phyloP scores from a whole-genome alignment of 2,797 vertebrate genomes.

The Anguilla megastoma region DNA sequence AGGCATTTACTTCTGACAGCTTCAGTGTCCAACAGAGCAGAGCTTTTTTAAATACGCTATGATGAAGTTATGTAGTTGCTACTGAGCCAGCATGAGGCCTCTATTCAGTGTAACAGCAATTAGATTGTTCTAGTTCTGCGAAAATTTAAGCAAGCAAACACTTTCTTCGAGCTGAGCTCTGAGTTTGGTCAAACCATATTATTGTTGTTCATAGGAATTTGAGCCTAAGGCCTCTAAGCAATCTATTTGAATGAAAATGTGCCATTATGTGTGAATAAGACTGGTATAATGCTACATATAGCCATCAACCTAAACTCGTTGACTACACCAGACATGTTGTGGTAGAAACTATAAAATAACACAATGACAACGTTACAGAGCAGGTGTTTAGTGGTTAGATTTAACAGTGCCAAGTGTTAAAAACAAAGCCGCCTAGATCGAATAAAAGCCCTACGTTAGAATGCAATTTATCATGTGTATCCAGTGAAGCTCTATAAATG shows the following conservation, averaged over 20 bases:
- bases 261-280: background rate
- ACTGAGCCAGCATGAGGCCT: background rate
- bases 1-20: background rate
- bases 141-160: background rate
- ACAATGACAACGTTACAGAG: background rate
- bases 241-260: background rate
- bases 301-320: background rate
- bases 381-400: background rate
- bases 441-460: background rate
- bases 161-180: background rate
- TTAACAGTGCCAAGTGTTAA: background rate
- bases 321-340: background rate
- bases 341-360: background rate
- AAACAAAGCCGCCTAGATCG: background rate
- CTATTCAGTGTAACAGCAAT: background rate
- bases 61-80: no score
- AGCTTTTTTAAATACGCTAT: no score
- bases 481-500: background rate
- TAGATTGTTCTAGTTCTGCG: background rate
- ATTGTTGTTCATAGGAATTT: background rate
- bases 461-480: background rate
- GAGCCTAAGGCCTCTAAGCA: background rate
- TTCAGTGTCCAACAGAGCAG: background rate
- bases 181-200: background rate
- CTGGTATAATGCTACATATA: background rate